Evolutionary conservation across 2,888 invertebrate species (phyloP), one percentile per base, ranked within the genome.

Genomic region (Neria commutata): DNA sequence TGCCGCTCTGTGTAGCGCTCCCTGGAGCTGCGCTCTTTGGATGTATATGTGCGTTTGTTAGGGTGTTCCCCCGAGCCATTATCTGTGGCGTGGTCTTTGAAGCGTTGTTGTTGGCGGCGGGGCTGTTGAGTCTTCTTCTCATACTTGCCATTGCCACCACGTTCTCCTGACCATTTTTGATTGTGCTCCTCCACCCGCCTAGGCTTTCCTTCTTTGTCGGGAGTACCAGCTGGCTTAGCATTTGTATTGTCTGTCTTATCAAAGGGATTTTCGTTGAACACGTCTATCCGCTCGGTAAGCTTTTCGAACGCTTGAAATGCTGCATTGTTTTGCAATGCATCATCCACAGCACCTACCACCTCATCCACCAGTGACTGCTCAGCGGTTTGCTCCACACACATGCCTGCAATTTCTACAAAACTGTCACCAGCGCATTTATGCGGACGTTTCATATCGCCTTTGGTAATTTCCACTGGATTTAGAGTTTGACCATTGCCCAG

Each of bases 401-500:
- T 75, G n/a, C 71, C 73, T 26, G 74, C 78, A 37, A 74, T 68
- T 63, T 76, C 74, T 1, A 69, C 68, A 47, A 65, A 74, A n/a
- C 71, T 69, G 2, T 72, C 74, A 57, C 72, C 66, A 0, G 71
- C 60, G 26, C 79, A 78, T 34, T 71, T 74, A 42, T 65, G 77
- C 1, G 77, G 69, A 1, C 67, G 68, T 51, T 69, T 76, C 1
- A 76, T 46, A 23, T 76, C 74, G 5, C 63, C 59, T 10, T 74
- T 70, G 4, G 67, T 71, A 2, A 77, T 73, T 3, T 73, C 69
- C 2, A 75, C 63, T 1, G 69, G 63, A 46, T 73, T 64, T 4
- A 69, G 49, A 4, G 61, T 52, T 50, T 76, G 64, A 3, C 74
- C 78, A 61, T 74, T 72, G 6, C 77, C 78, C 0, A 73, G 25